Percentiles rank a stretch among this genome's conserved stretches.
Evolutionary conservation across 2,113 vertebrate species (phyloP).

Genomic region (Carlito syrichta): DNA sequence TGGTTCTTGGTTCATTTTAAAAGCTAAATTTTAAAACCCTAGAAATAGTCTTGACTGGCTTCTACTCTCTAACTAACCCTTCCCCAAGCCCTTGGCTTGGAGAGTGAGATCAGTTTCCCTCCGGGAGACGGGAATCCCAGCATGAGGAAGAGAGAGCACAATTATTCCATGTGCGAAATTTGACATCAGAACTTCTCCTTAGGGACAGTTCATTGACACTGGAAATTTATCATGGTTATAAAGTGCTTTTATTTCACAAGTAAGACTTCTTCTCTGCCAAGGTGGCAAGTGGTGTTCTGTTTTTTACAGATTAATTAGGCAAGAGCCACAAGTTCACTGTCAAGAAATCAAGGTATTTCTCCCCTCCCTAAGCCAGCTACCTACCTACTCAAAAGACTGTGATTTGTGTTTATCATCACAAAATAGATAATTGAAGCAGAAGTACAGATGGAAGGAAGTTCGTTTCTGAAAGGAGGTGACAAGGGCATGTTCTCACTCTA

Average conservation of each 20-base stretch:
- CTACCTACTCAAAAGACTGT: not conserved
- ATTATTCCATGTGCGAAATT: not conserved
- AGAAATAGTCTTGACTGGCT: not conserved
- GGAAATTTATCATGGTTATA: slow-evolving; percentile 53
- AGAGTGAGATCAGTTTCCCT: not conserved
- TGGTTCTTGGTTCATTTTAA: no score
- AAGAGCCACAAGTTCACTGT: not conserved
- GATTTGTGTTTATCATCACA: not conserved
- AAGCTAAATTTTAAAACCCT: not conserved
- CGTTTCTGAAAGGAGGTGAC: not conserved
- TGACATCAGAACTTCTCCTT: not conserved
- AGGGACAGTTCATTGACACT: slow-evolving; percentile 33
- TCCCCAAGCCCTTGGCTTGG: not conserved
- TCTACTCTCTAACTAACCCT: not conserved
- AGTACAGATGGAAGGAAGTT: not conserved
- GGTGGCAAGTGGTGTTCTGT: not conserved
- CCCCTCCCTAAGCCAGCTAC: not conserved
- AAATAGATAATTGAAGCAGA: not conserved
- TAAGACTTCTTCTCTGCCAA: slow-evolving; percentile 47
- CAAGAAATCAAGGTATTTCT: slow-evolving; percentile 22
- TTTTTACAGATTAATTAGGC: slow-evolving; percentile 21
- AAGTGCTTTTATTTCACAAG: slow-evolving; percentile 64
- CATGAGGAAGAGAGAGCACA: not conserved
- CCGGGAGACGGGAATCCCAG: not conserved
- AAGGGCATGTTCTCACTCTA: not conserved